Conservation (phyloP, 2,113 vertebrate genomes). For the Athene cunicularia region DNA sequence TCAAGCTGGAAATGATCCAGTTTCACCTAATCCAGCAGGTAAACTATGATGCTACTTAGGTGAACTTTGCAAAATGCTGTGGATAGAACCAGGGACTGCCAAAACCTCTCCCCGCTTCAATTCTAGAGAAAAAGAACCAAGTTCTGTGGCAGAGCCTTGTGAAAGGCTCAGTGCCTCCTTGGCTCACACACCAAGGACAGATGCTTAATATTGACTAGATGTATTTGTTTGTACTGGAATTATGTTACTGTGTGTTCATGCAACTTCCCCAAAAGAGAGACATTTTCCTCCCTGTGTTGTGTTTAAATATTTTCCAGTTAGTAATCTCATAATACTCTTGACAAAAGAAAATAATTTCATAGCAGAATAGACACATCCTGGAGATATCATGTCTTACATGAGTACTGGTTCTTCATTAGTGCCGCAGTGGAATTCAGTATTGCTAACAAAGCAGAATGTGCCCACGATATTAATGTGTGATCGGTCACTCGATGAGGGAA, state of each 20-base stretch:
- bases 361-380: conserved; percentile 24
- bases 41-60: background rate
- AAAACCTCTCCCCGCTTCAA: background rate
- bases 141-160: background rate
- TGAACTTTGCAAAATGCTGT: background rate
- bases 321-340: background rate
- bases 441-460: conserved; percentile 55
- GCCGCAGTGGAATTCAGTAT: background rate
- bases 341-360: conserved; percentile 8
- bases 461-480: conserved; percentile 38
- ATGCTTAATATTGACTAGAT: background rate
- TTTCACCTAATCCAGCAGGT: conserved; percentile 37
- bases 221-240: background rate
- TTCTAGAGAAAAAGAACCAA: background rate
- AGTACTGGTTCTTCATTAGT: conserved; percentile 47
- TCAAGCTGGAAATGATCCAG: background rate
- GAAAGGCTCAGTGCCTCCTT: background rate
- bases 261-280: background rate
- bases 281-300: background rate
- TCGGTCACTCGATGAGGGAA: conserved; percentile 13
- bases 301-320: conserved; percentile 46
- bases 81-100: background rate
- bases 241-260: background rate
- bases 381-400: conserved; percentile 13
- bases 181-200: background rate